Evolutionary conservation across 1,140 invertebrate species (phyloP), one percentile per base, ranked within the genome.

Genomic region (Aphis craccivora): DNA sequence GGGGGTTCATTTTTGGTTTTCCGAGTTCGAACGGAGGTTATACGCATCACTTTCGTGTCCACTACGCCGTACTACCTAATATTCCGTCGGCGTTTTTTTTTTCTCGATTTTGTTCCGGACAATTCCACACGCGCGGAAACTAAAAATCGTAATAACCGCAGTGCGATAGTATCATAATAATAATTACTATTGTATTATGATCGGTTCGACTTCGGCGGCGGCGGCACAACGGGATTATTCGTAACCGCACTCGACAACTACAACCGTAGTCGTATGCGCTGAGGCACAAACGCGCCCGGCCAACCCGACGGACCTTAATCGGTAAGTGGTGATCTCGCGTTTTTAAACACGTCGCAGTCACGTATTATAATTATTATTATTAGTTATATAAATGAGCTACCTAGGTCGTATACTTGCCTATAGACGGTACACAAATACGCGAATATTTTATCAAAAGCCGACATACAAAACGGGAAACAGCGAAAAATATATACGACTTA

Each of bases 321-420:
- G 86, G 86, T 87, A 87, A 87, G 86, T 83, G 76, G 30, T n/a
- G 60, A 76, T n/a, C n/a, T 76, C 60, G n/a, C 60, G 30, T 76
- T 76, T 76, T 76, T 18, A 20, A n/a, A 76, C 22, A 83, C 76
- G 20, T 23, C 76, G 6, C 35, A 9, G 76, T 76, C 60, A 83
- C 7, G 76, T 83, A 81, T 37, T 67, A 60, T 60, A 14, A 67
- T 60, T 51, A 30, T 67, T 67, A n/a, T 67, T 67, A 67, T 67
- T 67, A 67, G 14, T 14, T 4, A n/a, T 67, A 67, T 30, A n/a
- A 3, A 51, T 51, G 18, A 48, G 14, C 14, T 45, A 45, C 45
- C 45, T 30, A 60, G 25, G 37, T 40, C 37, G 60, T 14, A 76
- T 14, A 76, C 11, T n/a, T 18, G 11, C 18, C 48, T 30, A n/a